Conservation (phyloP, 2,113 vertebrate species). For the Anser brachyrhynchus region DNA sequence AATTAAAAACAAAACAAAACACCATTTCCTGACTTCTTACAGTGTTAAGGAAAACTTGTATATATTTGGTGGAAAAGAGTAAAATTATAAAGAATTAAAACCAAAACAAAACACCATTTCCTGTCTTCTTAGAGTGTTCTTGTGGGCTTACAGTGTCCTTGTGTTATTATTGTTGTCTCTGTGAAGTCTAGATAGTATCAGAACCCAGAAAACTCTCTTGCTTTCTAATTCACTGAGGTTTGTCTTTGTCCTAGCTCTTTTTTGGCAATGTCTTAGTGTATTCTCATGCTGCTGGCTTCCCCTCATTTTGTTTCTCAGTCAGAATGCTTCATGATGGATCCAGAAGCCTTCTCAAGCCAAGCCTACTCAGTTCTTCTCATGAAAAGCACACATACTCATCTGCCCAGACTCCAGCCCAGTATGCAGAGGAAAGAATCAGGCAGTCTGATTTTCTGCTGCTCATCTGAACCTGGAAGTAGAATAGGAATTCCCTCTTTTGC, state of each 20-base stretch:
- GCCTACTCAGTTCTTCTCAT: neutral
- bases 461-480: neutral
- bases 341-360: neutral
- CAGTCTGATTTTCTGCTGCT: neutral
- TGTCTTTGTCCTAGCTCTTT: neutral
- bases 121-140: neutral
- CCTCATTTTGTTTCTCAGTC: neutral
- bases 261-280: too few relatives aligned
- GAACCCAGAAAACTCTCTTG: neutral
- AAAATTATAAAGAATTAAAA: too few relatives aligned
- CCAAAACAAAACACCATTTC: neutral
- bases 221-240: neutral
- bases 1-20: neutral
- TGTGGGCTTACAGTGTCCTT: neutral
- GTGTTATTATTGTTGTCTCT: neutral
- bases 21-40: neutral
- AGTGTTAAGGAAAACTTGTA: neutral
- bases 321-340: neutral
- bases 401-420: neutral
- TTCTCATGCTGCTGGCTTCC: neutral
- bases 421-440: neutral
- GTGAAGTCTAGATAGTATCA: neutral
- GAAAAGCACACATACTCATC: neutral
- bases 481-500: neutral
- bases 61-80: too few relatives aligned